Evolutionary conservation across 1,140 invertebrate genomes (phyloP).

Genomic region (Sinella curviseta): DNA sequence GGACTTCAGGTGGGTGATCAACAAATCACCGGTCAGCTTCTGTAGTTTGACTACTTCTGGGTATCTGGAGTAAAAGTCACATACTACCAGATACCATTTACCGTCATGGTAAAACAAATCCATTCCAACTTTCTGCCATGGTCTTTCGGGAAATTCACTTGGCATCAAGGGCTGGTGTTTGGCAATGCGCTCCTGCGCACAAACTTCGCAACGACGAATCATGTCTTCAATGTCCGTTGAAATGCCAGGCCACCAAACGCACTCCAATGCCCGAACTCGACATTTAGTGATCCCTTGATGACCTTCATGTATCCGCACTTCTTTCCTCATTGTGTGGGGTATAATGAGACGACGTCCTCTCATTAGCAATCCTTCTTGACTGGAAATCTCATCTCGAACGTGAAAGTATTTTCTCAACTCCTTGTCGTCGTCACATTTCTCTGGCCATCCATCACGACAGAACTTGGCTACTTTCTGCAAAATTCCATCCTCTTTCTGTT

Average conservation of each 20-base stretch:
- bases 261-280: not conserved
- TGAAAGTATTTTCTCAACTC: not conserved
- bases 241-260: slow-evolving; percentile 21
- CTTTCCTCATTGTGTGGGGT: not conserved
- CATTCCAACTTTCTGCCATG: no score
- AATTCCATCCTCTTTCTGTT: slow-evolving; percentile 17
- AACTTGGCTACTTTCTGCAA: not conserved
- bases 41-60: no score
- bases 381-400: not conserved
- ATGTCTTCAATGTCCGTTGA: slow-evolving; percentile 11
- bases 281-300: slow-evolving; percentile 30
- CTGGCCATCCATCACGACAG: not conserved
- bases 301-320: slow-evolving; percentile 1
- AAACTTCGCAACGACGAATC: not conserved
- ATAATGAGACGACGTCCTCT: not conserved
- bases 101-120: slow-evolving; percentile 50
- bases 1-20: no score
- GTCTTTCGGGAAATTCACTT: no score
- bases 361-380: not conserved
- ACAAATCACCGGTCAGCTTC: no score
- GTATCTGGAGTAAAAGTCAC: no score
- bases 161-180: no score
- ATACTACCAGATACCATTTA: no score
- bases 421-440: not conserved
- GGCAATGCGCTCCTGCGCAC: no score